A percentile compares a stretch with the other conserved stretches of the same genome.
Conservation (phyloP, 2,888 invertebrate genomes). For the Stenchaetothrips biformis region DNA sequence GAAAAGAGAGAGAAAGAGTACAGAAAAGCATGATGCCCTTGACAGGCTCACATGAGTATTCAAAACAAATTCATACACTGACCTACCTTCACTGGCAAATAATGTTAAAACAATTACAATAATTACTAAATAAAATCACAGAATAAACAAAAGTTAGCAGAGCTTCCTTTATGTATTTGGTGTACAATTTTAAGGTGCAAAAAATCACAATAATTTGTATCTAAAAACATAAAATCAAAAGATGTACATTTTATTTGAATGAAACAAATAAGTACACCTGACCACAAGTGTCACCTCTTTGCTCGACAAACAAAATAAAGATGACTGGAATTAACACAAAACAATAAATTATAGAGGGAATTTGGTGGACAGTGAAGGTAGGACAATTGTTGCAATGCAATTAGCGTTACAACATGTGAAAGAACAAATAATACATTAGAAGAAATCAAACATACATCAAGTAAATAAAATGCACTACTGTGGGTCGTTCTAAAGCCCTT, state of each 20-base stretch:
- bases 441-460: neutral
- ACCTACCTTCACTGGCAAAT: neutral
- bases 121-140: slow-evolving; percentile 24
- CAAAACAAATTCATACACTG: neutral
- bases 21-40: neutral
- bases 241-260: slow-evolving; percentile 23
- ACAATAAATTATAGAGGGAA: neutral
- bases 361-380: slow-evolving; percentile 20
- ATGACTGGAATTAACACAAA: neutral
- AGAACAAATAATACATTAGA: neutral
- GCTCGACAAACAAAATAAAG: slow-evolving; percentile 17
- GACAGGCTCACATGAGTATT: slow-evolving; percentile 17
- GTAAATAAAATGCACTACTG: slow-evolving; percentile 1
- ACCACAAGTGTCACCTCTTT: slow-evolving; percentile 23
- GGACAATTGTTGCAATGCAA: neutral
- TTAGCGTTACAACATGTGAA: neutral
- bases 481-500: slow-evolving; percentile 4
- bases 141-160: neutral
- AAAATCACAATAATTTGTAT: slow-evolving; percentile 19
- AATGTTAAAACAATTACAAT: neutral
- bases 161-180: neutral
- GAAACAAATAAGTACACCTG: slow-evolving; percentile 22
- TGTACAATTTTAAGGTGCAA: neutral
- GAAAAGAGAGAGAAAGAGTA: neutral
- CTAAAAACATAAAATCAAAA: neutral